Evolutionary conservation across 2,113 vertebrate species (phyloP).

Genomic region (Leucosticte australis): DNA sequence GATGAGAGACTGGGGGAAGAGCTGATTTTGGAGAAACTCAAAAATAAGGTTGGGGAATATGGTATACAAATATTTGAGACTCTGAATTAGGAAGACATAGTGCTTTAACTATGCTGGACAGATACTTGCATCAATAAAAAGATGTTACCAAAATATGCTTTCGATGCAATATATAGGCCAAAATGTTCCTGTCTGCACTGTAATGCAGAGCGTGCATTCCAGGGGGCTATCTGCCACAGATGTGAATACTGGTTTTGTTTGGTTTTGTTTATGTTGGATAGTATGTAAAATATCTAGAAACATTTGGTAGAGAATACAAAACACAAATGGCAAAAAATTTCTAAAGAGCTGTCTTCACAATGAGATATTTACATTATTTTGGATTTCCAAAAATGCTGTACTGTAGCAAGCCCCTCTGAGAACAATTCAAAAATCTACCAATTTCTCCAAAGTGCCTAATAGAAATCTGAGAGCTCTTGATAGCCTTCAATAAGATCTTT

Average conservation of each 20-base stretch:
- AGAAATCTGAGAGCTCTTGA: background rate
- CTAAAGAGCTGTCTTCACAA: background rate
- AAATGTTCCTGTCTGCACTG: background rate
- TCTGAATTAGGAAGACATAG: background rate
- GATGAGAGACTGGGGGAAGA: background rate
- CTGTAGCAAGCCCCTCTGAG: background rate
- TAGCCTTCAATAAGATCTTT: background rate
- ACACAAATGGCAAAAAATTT: background rate
- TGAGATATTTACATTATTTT: background rate
- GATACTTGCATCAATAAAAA: background rate
- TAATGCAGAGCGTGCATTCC: background rate
- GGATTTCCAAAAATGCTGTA: background rate
- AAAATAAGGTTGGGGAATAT: background rate
- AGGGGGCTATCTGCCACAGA: background rate
- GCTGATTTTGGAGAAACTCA: background rate
- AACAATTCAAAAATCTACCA: background rate
- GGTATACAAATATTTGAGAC: background rate
- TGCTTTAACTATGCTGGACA: background rate
- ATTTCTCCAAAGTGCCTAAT: background rate
- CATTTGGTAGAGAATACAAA: background rate
- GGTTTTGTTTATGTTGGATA: background rate
- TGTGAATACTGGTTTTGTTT: background rate
- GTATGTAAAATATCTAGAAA: background rate
- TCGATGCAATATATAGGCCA: background rate
- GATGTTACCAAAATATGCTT: background rate